Conservation (phyloP, 2,888 invertebrate species). For the Lissocephala sabroskyi region DNA sequence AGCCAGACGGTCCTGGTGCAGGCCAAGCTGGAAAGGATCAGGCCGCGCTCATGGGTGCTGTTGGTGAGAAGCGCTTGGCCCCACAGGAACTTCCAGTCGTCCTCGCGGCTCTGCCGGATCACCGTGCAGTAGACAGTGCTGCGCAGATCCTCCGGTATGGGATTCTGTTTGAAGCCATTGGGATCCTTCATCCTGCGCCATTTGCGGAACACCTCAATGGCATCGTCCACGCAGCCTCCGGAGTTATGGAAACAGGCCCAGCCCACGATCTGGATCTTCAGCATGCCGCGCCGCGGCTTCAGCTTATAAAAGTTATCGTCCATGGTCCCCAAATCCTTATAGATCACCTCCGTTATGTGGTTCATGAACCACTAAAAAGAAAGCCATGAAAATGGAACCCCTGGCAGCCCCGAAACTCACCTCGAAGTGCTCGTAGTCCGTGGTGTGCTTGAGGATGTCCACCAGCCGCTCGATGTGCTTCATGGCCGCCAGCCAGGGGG, state of each 20-base stretch:
- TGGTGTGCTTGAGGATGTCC: slow-evolving; percentile 60
- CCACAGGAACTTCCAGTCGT: slow-evolving; percentile 82
- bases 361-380: not conserved
- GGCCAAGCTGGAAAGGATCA: not conserved
- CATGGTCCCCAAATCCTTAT: not conserved
- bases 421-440: not conserved
- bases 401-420: not conserved
- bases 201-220: not conserved
- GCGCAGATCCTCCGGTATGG: slow-evolving; percentile 72
- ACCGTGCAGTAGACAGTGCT: slow-evolving; percentile 81
- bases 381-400: no score
- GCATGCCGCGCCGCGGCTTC: slow-evolving; percentile 72
- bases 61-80: slow-evolving; percentile 68
- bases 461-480: slow-evolving; percentile 75
- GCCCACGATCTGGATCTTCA: slow-evolving; percentile 71
- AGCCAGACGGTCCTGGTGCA: not conserved
- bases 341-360: not conserved
- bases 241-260: slow-evolving; percentile 75
- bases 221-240: not conserved
- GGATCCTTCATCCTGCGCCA: not conserved
- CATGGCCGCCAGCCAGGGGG: slow-evolving; percentile 73
- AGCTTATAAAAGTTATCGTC: not conserved
- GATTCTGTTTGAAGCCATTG: not conserved
- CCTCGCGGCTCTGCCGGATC: slow-evolving; percentile 76
- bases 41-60: not conserved